phyloP scores from a whole-genome alignment of 1,140 invertebrate genomes.

The Penaeus japonicus region DNA sequence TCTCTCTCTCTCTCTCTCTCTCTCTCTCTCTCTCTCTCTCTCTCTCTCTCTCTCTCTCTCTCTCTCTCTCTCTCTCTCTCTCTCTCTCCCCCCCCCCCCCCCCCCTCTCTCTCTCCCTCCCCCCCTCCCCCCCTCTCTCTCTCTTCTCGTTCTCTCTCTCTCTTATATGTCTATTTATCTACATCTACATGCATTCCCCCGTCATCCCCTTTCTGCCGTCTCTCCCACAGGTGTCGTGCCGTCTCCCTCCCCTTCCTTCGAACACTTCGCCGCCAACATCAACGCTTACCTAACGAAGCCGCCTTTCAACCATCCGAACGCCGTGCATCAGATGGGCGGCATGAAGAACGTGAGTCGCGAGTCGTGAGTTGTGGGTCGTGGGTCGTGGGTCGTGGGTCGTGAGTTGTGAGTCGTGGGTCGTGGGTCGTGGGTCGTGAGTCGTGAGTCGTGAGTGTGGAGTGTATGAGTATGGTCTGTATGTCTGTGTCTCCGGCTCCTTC shows the following conservation, averaged over 20 bases:
- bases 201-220: not conserved
- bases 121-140: not conserved
- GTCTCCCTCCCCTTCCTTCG: constrained; percentile 69
- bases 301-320: constrained; percentile 87
- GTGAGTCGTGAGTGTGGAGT: not conserved
- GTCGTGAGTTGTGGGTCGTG: not conserved
- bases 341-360: constrained; percentile 73
- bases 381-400: too few species aligned
- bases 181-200: too few species aligned
- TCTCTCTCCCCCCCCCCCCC: not conserved
- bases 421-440: not conserved
- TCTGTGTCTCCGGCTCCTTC: not conserved
- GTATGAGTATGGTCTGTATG: not conserved
- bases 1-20: constrained; percentile 2
- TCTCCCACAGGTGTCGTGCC: constrained; percentile 63
- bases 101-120: not conserved
- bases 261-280: constrained; percentile 78
- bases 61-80: not conserved
- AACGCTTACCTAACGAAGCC: constrained; percentile 77
- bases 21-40: not conserved
- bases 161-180: too few species aligned
- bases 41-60: not conserved
- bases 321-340: constrained; percentile 74
- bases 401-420: not conserved
- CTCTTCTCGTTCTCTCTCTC: not conserved